Conservation (phyloP, 2,113 vertebrate species). For the Spizaetus ornatus region DNA sequence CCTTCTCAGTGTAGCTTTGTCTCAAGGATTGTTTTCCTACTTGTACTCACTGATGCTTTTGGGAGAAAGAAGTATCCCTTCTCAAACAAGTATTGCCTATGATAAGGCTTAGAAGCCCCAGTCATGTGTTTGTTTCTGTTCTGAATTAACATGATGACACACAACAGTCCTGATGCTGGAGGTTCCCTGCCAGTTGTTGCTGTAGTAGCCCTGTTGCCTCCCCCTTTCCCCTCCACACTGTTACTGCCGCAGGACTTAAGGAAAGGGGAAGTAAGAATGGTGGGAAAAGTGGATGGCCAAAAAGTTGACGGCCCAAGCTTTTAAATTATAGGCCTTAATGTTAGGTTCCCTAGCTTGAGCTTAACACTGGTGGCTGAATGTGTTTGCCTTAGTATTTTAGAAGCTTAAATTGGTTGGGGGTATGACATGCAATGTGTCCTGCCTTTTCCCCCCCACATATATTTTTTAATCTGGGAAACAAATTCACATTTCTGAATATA, state of each 20-base stretch:
- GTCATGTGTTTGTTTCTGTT: rapidly evolving
- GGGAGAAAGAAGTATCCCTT: neutral
- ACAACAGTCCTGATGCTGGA: neutral
- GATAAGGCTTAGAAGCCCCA: neutral
- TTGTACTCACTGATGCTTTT: neutral
- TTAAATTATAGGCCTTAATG: neutral
- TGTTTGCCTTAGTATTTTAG: neutral
- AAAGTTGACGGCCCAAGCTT: neutral
- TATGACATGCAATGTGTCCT: neutral
- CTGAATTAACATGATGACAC: rapidly evolving
- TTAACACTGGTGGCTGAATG: neutral
- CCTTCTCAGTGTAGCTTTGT: neutral
- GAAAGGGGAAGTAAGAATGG: neutral
- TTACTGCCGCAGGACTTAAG: neutral
- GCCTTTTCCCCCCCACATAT: rapidly evolving
- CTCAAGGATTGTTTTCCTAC: neutral
- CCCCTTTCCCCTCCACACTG: rapidly evolving
- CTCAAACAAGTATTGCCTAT: neutral
- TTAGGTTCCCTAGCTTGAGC: neutral
- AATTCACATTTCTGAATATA: neutral
- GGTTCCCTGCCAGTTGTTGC: neutral
- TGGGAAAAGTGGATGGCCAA: neutral
- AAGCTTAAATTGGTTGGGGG: neutral
- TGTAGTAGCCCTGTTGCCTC: neutral
- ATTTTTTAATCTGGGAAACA: neutral